These are phyloP conservation scores for Chaetodon auriga DNA, from an alignment of 2,113 vertebrate species.

Conservation along the genomic window DNA sequence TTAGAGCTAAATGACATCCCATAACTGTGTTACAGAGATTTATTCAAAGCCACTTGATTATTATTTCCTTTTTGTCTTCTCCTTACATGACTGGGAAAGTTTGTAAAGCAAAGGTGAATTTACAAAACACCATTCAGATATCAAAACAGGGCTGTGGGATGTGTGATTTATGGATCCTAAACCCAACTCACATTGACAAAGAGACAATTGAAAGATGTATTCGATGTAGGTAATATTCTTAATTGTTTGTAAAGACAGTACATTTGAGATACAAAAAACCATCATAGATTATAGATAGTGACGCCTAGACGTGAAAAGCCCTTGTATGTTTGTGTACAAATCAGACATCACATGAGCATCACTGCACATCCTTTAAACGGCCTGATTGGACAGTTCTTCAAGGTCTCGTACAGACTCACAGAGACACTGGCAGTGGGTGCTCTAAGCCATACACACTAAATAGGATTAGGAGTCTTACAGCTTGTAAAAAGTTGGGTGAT, in stretches of 20 bases:
- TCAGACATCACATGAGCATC: background rate
- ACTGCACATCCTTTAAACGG: background rate
- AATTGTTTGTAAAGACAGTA: no score
- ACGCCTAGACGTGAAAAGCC: background rate
- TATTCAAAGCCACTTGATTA: background rate
- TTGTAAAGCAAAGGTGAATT: background rate
- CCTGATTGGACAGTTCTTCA: background rate
- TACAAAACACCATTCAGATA: background rate
- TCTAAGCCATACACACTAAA: background rate
- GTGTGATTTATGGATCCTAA: background rate
- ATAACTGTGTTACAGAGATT: background rate
- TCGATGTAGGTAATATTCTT: no score
- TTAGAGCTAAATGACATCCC: background rate
- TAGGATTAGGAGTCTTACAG: background rate
- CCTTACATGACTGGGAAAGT: background rate
- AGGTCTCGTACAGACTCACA: slow-evolving; percentile 2
- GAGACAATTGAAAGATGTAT: no score
- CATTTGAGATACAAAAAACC: background rate
- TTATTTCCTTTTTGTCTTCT: background rate
- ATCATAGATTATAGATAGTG: background rate
- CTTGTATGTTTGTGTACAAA: background rate
- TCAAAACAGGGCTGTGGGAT: background rate
- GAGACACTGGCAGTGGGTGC: slow-evolving; percentile 1
- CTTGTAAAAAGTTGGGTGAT: background rate
- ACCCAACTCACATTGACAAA: background rate